phyloP scores from a whole-genome alignment of 1,140 invertebrate species.

The Achatina immaculata region DNA sequence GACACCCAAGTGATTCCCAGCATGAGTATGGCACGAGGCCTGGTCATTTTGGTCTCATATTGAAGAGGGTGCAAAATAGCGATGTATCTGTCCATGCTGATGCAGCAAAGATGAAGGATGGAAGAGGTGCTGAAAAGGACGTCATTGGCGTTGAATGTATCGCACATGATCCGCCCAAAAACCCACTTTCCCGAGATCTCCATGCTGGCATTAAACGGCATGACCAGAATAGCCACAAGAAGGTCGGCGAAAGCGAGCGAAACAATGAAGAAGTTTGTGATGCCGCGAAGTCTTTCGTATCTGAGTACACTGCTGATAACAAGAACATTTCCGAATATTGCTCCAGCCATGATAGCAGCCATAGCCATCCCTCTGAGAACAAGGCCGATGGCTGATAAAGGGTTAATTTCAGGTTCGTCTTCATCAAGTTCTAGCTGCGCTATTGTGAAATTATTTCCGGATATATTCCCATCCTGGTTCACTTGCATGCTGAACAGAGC shows the following conservation, averaged over 20 bases:
- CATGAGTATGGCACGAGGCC: slow-evolving; percentile 64
- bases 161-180: slow-evolving; percentile 89
- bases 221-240: slow-evolving; percentile 85
- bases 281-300: slow-evolving; percentile 81
- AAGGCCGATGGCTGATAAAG: slow-evolving; percentile 35
- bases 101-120: slow-evolving; percentile 93
- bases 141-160: slow-evolving; percentile 95
- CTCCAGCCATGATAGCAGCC: slow-evolving; percentile 82
- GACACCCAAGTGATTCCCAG: slow-evolving; percentile 66
- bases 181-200: slow-evolving; percentile 81
- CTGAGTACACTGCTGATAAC: slow-evolving; percentile 74
- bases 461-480: neutral
- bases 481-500: neutral
- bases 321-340: slow-evolving; percentile 81
- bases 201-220: slow-evolving; percentile 89
- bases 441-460: neutral
- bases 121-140: slow-evolving; percentile 96
- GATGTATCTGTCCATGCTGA: slow-evolving; percentile 85
- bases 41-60: slow-evolving; percentile 69
- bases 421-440: neutral
- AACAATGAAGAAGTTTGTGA: slow-evolving; percentile 96
- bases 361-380: slow-evolving; percentile 61
- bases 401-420: slow-evolving; percentile 9
- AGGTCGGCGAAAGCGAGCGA: slow-evolving; percentile 90
- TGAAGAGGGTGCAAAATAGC: slow-evolving; percentile 71